These are phyloP conservation scores for Oreochromis tanganicae DNA, from an alignment of 2,113 vertebrate genomes.

Conservation along the genomic window DNA sequence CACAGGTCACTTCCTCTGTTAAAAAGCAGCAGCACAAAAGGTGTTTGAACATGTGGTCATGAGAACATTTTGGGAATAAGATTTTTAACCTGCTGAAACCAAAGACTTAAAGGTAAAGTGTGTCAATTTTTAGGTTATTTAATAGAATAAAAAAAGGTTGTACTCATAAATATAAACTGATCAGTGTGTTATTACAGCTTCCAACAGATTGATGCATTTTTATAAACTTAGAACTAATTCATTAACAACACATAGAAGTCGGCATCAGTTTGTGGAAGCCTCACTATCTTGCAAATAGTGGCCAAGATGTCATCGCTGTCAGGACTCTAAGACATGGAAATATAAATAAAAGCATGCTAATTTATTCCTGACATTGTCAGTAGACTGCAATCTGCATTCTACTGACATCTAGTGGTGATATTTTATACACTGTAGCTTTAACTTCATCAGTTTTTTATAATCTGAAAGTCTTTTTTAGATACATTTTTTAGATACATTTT, in stretches of 20 bases:
- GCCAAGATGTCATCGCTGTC: background rate
- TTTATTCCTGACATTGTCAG: background rate
- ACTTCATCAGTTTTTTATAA: background rate
- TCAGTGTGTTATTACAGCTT: background rate
- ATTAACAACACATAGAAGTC: background rate
- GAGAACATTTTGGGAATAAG: background rate
- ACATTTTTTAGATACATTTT: background rate
- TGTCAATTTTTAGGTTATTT: background rate
- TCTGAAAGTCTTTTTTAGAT: background rate
- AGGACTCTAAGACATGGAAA: background rate
- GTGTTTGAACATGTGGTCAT: background rate
- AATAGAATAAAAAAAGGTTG: background rate
- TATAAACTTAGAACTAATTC: background rate
- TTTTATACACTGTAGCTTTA: background rate
- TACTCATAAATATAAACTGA: background rate
- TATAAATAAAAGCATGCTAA: background rate
- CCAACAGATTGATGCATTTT: background rate
- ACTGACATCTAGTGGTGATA: background rate
- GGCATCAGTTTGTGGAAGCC: background rate
- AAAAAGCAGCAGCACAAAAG: background rate
- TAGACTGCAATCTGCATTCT: background rate
- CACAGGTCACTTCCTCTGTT: conserved; percentile 66
- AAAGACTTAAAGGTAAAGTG: background rate
- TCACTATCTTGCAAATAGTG: background rate
- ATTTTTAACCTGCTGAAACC: background rate